Evolutionary conservation across 2,113 vertebrate genomes (phyloP).

Genomic region (Pelmatolapia mariae): DNA sequence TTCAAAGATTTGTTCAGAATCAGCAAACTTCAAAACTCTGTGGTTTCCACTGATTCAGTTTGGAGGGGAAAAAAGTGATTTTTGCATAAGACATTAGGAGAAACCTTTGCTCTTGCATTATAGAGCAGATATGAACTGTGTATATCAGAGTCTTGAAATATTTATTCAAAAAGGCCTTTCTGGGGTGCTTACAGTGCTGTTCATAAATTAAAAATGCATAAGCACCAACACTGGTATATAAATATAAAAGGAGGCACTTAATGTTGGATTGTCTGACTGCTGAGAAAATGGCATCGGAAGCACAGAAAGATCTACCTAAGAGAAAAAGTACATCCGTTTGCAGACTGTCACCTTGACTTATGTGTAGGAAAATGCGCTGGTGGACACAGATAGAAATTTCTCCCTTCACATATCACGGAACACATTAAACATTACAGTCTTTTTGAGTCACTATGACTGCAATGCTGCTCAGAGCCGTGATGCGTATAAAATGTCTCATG

Average conservation of each 20-base stretch:
- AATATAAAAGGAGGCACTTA: constrained; percentile 68
- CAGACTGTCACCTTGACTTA: constrained; percentile 25
- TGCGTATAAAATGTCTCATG: constrained; percentile 34
- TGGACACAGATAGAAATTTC: not conserved
- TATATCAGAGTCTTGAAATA: constrained; percentile 63
- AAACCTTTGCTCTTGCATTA: constrained; percentile 35
- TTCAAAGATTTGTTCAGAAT: constrained; percentile 20
- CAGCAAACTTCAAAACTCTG: constrained; percentile 12
- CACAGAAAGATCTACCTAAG: constrained; percentile 3
- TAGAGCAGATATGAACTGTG: constrained; percentile 53
- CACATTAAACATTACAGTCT: constrained; percentile 6
- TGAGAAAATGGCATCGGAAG: constrained; percentile 39
- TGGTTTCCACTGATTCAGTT: not conserved
- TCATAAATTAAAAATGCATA: constrained; percentile 68
- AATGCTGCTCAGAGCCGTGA: not conserved
- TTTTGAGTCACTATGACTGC: constrained; percentile 26
- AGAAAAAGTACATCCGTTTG: constrained; percentile 22
- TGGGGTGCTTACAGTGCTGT: constrained; percentile 50
- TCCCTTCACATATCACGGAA: not conserved
- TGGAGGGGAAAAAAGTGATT: not conserved
- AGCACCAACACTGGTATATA: constrained; percentile 56
- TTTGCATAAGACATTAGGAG: constrained; percentile 33
- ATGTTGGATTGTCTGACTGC: constrained; percentile 50
- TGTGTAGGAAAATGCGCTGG: not conserved
- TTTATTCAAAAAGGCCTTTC: constrained; percentile 65